phyloP scores from a whole-genome alignment of 23 tunicate genomes.

The Clavelina lepadiformis region DNA sequence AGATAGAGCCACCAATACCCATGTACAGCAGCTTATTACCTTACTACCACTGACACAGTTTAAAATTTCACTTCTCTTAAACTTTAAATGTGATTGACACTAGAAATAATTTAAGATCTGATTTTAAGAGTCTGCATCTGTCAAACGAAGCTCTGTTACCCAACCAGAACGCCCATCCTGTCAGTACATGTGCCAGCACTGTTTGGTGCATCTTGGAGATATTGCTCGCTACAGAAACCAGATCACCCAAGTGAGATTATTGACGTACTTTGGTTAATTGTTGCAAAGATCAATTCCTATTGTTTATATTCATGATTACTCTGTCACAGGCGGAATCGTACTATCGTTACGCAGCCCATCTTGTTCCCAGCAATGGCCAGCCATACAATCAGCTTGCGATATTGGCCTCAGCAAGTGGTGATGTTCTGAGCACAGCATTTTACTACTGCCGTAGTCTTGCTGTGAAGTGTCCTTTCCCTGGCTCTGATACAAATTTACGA shows the following conservation, averaged over 20 bases:
- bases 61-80: no score
- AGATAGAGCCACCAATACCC: no score
- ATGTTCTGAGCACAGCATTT: slow-evolving; percentile 86
- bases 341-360: slow-evolving; percentile 88
- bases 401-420: slow-evolving; percentile 77
- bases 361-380: slow-evolving; percentile 96
- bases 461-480: slow-evolving; percentile 95
- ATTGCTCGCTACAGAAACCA: slow-evolving; percentile 93
- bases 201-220: slow-evolving; percentile 96
- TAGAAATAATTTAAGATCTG: neutral
- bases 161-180: slow-evolving; percentile 84
- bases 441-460: slow-evolving; percentile 90
- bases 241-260: slow-evolving; percentile 43
- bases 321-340: slow-evolving; percentile 78
- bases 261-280: neutral
- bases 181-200: slow-evolving; percentile 94
- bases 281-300: neutral
- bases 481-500: slow-evolving; percentile 73
- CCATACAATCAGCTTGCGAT: slow-evolving; percentile 98
- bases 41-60: no score
- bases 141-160: slow-evolving; percentile 40
- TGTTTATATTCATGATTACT: neutral
- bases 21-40: no score
- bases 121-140: slow-evolving; percentile 53
- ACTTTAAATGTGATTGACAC: neutral